Evolutionary conservation across 1,140 invertebrate species (phyloP), one percentile per base, ranked within the genome.

Genomic region (Oryctes rhinoceros): DNA sequence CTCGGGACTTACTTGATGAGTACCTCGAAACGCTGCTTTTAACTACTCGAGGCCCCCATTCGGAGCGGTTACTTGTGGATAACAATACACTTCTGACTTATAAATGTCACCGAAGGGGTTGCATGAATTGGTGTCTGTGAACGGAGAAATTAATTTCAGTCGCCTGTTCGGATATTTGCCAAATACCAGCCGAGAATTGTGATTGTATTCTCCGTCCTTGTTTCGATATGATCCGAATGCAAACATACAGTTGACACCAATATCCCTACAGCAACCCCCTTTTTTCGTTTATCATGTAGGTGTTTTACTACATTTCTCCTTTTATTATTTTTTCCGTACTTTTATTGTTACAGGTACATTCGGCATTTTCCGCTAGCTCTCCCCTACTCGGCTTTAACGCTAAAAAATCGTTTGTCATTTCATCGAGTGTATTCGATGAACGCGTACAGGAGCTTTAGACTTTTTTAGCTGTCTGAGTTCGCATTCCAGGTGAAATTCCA

Each of bases 71-170:
- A 84, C 84, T 85, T 84, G 82, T 83, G 84, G 83, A 85, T 85
- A 86, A 86, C 85, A 86, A 86, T 86, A 86, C 84, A 86, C 84
- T 84, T 80, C 83, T 86, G 85, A 85, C 85, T 86, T 86, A 85
- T 85, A 86, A 86, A 86, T 85, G 85, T 85, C 85, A 85, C 84
- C 82, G 81, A 85, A 84, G 84, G 85, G 84, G 84, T 85, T 85
- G 83, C 84, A 84, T 84, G 83, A 86, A 86, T 86, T 86, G 84
- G 85, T 85, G 84, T 85, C 83, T 86, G 83, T 83, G 84, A 85
- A 86, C 81, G 82, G 83, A 84, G 84, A 85, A 85, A 86, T 86
- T 86, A 86, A 86, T 86, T 86, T 86, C 81, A 85, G 85, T 85
- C 85, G 84, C 83, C 85, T 81, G 81, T 85, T 85, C 85, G 85